phyloP scores from a whole-genome alignment of 2,113 vertebrate genomes.

The Numenius arquata region DNA sequence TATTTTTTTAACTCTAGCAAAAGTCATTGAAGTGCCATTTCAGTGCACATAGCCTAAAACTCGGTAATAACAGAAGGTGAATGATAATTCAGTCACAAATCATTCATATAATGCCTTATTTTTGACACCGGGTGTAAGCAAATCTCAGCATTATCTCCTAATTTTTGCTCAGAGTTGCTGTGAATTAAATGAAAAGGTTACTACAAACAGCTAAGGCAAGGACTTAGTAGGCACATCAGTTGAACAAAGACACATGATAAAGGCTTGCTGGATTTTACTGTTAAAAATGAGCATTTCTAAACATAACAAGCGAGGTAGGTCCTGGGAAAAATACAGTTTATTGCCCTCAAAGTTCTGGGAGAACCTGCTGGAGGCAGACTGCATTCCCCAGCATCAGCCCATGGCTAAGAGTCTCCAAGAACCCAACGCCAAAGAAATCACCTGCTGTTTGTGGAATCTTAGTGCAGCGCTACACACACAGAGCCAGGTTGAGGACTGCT shows the following conservation, averaged over 20 bases:
- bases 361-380: background rate
- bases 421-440: background rate
- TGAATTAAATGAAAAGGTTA: background rate
- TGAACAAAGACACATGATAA: background rate
- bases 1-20: background rate
- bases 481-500: background rate
- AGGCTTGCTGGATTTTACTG: background rate
- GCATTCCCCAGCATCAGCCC: background rate
- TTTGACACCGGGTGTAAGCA: background rate
- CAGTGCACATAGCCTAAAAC: background rate
- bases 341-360: background rate
- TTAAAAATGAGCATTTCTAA: background rate
- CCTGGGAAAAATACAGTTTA: background rate
- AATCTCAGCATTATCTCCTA: background rate
- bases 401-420: background rate
- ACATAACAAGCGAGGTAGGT: background rate
- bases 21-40: background rate
- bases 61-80: background rate
- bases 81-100: background rate
- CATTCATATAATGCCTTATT: background rate
- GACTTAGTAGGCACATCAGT: background rate
- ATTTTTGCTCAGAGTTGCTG: background rate
- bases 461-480: rapidly evolving
- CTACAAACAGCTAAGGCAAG: background rate
- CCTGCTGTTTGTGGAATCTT: background rate